phyloP scores from a whole-genome alignment of 2,113 vertebrate species.

The Azemiops feae region DNA sequence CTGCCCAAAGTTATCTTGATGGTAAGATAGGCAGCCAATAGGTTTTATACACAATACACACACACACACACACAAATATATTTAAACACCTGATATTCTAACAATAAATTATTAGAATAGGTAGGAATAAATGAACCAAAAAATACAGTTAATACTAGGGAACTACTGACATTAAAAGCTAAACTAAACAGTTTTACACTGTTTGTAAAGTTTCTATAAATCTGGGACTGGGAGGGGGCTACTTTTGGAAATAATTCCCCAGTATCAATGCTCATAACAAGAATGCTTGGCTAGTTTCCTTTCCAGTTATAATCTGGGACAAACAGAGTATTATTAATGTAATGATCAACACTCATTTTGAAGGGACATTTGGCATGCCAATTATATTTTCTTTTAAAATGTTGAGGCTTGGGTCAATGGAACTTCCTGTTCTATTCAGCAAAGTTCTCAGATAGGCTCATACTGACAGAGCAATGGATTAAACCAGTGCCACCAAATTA shows the following conservation, averaged over 20 bases:
- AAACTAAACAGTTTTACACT: not conserved
- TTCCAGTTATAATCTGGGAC: not conserved
- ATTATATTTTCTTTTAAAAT: not conserved
- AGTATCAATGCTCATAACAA: not conserved
- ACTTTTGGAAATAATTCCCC: not conserved
- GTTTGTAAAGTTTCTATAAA: not conserved
- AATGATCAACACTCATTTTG: not conserved
- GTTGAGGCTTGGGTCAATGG: not conserved
- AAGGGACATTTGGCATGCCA: not conserved
- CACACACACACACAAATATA: too few species aligned
- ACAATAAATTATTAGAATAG: not conserved
- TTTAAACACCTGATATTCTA: not conserved
- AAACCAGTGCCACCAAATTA: not conserved
- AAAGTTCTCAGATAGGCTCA: not conserved
- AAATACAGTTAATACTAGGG: not conserved
- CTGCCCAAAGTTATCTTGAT: too few species aligned
- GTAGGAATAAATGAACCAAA: not conserved
- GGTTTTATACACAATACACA: too few species aligned
- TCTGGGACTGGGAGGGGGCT: not conserved
- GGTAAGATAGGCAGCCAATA: too few species aligned
- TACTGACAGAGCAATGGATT: not conserved
- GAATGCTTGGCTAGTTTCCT: not conserved
- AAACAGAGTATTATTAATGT: not conserved
- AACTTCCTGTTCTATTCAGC: not conserved
- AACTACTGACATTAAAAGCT: not conserved